Evolutionary conservation across 2,113 vertebrate genomes (phyloP).

Genomic region (Labeo rohita): DNA sequence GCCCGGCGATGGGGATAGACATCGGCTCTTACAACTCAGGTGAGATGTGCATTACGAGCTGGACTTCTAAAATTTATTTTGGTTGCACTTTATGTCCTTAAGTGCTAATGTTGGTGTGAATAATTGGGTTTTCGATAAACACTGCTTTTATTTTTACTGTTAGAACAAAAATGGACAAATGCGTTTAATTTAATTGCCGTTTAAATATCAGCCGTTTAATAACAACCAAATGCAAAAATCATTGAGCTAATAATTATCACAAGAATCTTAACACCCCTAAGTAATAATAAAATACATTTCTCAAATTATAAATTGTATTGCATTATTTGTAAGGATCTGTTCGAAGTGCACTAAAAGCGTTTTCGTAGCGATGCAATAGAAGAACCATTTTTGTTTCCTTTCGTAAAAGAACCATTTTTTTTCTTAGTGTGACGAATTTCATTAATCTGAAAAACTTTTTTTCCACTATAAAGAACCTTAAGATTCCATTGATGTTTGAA

Average conservation of each 20-base stretch:
- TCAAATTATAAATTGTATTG: neutral
- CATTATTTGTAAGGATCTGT: neutral
- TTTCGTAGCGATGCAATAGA: neutral
- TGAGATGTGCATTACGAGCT: conserved; percentile 67
- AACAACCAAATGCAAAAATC: neutral
- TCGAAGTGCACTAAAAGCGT: neutral
- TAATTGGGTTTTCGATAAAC: neutral
- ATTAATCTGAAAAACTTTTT: neutral
- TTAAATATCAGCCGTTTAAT: neutral
- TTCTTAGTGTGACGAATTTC: neutral
- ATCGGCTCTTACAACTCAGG: conserved; percentile 94
- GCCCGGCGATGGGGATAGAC: conserved; percentile 93
- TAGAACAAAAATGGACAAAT: neutral
- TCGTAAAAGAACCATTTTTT: neutral
- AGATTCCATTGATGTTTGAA: neutral
- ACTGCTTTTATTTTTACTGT: neutral
- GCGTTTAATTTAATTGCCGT: neutral
- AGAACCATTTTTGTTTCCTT: neutral
- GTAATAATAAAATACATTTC: neutral
- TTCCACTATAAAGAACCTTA: neutral
- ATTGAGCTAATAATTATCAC: neutral
- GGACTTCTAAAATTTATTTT: neutral
- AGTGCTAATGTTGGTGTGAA: neutral
- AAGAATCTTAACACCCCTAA: neutral
- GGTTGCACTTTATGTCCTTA: neutral